Percentiles rank a stretch among this genome's conserved stretches.
These are phyloP conservation scores for Aphidius gifuensis DNA, from an alignment of 1,140 invertebrate genomes.

Conservation along the genomic window DNA sequence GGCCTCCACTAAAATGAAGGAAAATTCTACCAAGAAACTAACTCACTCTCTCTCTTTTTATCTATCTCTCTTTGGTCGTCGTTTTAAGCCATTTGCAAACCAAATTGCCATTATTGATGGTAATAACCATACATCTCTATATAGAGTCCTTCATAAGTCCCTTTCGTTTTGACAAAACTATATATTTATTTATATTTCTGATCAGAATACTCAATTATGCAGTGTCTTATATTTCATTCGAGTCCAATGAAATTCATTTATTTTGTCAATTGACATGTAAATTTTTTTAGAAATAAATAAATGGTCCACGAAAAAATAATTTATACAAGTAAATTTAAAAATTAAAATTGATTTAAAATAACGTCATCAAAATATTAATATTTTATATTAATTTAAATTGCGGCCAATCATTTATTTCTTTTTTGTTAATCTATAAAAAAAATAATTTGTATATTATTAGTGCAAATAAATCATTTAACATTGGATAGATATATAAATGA, in stretches of 20 bases:
- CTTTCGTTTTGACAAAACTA: background rate
- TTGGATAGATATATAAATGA: too few relatives aligned
- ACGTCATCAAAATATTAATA: too few relatives aligned
- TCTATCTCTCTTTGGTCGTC: slow-evolving; percentile 32
- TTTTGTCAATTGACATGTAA: background rate
- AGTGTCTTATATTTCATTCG: background rate
- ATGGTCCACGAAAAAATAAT: background rate
- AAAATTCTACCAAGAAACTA: slow-evolving; percentile 51
- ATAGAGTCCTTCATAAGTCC: slow-evolving; percentile 24
- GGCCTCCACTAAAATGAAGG: slow-evolving; percentile 46
- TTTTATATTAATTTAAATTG: too few relatives aligned
- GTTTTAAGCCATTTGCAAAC: slow-evolving; percentile 53
- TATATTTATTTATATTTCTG: slow-evolving; percentile 10
- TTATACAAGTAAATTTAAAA: slow-evolving; percentile 6
- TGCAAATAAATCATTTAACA: background rate
- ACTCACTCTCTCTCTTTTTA: background rate
- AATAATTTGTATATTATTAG: background rate
- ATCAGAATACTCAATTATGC: slow-evolving; percentile 13
- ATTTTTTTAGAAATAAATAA: background rate
- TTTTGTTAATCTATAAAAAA: background rate
- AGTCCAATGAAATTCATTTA: background rate
- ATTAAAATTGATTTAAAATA: too few relatives aligned
- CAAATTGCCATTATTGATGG: slow-evolving; percentile 56
- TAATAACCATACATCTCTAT: slow-evolving; percentile 52
- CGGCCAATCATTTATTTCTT: background rate